A percentile compares a stretch with the other conserved stretches of the same genome.
phyloP scores from a whole-genome alignment of 2,113 vertebrate species.

The Cariama cristata region DNA sequence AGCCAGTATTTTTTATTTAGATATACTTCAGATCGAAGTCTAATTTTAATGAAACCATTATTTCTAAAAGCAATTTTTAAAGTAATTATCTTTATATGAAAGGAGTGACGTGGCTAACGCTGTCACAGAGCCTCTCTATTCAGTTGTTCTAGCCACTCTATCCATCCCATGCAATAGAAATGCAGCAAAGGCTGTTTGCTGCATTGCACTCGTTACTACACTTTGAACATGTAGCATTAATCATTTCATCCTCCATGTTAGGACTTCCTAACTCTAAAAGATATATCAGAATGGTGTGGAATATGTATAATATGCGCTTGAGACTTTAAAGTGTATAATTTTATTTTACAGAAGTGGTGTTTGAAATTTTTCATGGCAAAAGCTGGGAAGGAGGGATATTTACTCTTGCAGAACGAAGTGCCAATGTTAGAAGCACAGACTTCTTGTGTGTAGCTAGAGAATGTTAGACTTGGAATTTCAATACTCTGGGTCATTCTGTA shows the following conservation, averaged over 20 bases:
- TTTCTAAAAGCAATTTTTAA: neutral
- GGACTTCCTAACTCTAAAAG: slow-evolving; percentile 21
- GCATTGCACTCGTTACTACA: neutral
- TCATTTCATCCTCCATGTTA: neutral
- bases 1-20: slow-evolving; percentile 22
- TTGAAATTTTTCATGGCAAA: neutral
- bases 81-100: neutral
- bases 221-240: slow-evolving; percentile 43
- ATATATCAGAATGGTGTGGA: neutral
- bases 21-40: slow-evolving; percentile 41
- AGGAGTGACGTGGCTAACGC: neutral
- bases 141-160: neutral
- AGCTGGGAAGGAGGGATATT: neutral
- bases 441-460: neutral
- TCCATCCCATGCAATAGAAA: neutral
- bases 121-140: neutral
- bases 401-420: neutral
- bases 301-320: neutral
- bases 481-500: neutral
- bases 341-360: neutral
- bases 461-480: neutral
- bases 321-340: neutral
- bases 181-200: neutral
- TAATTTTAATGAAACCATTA: neutral
- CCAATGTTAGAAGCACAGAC: neutral